Evolutionary conservation across 2,888 invertebrate genomes (phyloP).

Genomic region (Auanema freiburgensis): DNA sequence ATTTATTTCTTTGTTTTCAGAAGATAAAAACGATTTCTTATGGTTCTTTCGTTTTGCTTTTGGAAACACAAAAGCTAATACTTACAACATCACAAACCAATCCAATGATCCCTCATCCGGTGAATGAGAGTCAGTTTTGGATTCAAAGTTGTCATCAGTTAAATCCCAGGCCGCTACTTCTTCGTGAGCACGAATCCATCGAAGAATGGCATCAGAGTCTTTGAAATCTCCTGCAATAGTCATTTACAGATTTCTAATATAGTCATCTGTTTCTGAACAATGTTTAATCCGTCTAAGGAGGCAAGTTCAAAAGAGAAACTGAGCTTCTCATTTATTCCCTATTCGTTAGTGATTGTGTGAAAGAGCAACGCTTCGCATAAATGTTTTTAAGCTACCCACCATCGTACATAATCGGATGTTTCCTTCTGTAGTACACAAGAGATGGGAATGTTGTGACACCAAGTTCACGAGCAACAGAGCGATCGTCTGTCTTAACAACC

Average conservation of each 20-base stretch:
- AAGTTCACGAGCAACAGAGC: constrained; percentile 82
- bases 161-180: constrained; percentile 60
- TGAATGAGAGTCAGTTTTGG: constrained; percentile 53
- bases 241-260: not conserved
- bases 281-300: too few species aligned
- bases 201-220: constrained; percentile 58
- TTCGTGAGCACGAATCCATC: constrained; percentile 64
- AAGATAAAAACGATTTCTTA: too few species aligned
- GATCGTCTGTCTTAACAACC: constrained; percentile 63
- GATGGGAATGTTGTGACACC: constrained; percentile 93
- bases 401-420: constrained; percentile 93
- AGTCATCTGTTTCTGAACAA: not conserved
- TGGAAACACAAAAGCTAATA: constrained; percentile 12
- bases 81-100: constrained; percentile 65
- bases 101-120: constrained; percentile 63
- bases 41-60: not conserved
- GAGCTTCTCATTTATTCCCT: not conserved
- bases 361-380: not conserved
- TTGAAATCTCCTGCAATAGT: constrained; percentile 58
- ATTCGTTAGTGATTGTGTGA: too few species aligned
- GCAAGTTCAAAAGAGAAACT: not conserved
- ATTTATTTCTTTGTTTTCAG: too few species aligned
- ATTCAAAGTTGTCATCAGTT: constrained; percentile 63
- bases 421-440: constrained; percentile 92
- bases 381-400: constrained; percentile 69